Conservation (phyloP, 1,140 invertebrate genomes). For the Plutomurus gul region DNA sequence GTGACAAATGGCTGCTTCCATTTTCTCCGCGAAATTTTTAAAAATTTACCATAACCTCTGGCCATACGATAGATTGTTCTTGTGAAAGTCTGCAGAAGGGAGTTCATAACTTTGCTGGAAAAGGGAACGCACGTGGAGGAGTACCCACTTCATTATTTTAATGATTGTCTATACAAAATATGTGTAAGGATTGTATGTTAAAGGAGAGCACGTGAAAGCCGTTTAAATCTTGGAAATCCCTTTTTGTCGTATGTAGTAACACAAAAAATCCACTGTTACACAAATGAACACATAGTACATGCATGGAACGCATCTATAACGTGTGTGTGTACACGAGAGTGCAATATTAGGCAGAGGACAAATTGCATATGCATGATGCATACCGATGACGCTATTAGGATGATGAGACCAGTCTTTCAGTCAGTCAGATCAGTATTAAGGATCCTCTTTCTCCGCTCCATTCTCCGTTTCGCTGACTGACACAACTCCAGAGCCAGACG, state of each 20-base stretch:
- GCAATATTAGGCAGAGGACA: background rate
- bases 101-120: too few species aligned
- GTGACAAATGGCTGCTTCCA: background rate
- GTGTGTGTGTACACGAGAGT: background rate
- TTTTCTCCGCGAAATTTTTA: background rate
- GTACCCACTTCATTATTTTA: background rate
- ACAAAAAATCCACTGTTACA: too few species aligned
- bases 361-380: conserved; percentile 10
- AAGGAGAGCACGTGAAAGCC: background rate
- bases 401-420: background rate
- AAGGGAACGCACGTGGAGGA: background rate
- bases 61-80: background rate
- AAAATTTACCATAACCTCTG: background rate
- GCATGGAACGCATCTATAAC: too few species aligned
- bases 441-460: background rate
- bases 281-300: too few species aligned
- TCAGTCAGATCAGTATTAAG: background rate
- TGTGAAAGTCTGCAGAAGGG: too few species aligned
- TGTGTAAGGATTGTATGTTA: background rate
- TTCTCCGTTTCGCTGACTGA: background rate
- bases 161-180: background rate
- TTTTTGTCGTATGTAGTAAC: background rate
- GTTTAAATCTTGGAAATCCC: background rate
- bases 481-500: background rate
- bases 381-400: background rate